A percentile compares a stretch with the other conserved stretches of the same genome.
These are phyloP conservation scores for Taenaris catops DNA, from an alignment of 2,888 invertebrate genomes.

Conservation along the genomic window DNA sequence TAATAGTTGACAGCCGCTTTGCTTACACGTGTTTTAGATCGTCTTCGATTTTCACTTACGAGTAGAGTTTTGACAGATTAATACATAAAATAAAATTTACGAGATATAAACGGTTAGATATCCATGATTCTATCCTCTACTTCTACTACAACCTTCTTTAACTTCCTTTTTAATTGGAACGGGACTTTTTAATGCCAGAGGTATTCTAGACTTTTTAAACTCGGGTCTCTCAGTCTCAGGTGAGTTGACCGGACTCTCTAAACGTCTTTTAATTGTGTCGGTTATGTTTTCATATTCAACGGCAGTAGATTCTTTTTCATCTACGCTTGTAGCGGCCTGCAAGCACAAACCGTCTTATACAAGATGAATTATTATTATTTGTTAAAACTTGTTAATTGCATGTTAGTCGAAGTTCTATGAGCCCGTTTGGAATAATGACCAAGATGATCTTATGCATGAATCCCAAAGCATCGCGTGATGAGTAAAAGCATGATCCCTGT, in stretches of 20 bases:
- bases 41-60: no score
- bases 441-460: conserved; percentile 24
- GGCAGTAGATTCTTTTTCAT: conserved; percentile 26
- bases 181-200: conserved; percentile 61
- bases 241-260: conserved; percentile 65
- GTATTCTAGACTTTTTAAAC: conserved; percentile 64
- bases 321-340: conserved; percentile 41
- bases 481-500: conserved; percentile 43
- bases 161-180: conserved; percentile 54
- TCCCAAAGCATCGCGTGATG: conserved; percentile 32
- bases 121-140: no score
- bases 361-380: conserved; percentile 23
- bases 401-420: conserved; percentile 29
- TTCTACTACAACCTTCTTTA: conserved; percentile 45
- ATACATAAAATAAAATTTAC: no score
- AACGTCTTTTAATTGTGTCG: conserved; percentile 81
- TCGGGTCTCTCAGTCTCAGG: conserved; percentile 58
- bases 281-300: conserved; percentile 80
- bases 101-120: no score
- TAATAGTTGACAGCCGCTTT: no score
- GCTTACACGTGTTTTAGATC: no score
- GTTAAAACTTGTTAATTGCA: conserved; percentile 34
- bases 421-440: conserved; percentile 18
- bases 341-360: conserved; percentile 45
- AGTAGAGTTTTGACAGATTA: no score